Evolutionary conservation across 1,140 invertebrate genomes (phyloP).

Genomic region (Lordiphosa mommai): DNA sequence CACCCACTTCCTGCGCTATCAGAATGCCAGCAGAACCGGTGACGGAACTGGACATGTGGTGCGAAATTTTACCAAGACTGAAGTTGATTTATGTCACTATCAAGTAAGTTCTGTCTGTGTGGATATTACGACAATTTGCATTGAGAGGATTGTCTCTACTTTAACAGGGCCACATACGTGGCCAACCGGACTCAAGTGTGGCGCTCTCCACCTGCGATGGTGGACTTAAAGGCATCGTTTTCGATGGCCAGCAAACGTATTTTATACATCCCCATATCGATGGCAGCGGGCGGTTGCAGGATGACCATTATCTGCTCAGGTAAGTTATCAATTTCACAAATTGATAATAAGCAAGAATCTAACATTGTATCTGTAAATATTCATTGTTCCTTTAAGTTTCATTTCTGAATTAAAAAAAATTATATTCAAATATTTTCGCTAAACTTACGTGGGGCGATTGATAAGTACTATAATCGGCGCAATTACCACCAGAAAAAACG

Average conservation of each 20-base stretch:
- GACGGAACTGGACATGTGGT: conserved; percentile 80
- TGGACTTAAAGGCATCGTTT: conserved; percentile 90
- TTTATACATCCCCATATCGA: conserved; percentile 84
- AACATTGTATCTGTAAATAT: too few relatives aligned
- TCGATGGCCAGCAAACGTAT: conserved; percentile 87
- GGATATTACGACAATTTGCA: conserved; percentile 40
- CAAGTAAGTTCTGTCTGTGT: conserved; percentile 48
- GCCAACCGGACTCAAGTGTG: conserved; percentile 87
- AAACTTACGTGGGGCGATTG: too few relatives aligned
- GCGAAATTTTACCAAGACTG: conserved; percentile 79
- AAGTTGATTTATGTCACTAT: conserved; percentile 79
- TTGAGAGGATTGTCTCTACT: conserved; percentile 5
- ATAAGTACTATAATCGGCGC: too few relatives aligned
- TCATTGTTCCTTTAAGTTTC: too few relatives aligned
- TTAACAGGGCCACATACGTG: conserved; percentile 85
- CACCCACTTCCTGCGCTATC: conserved; percentile 87
- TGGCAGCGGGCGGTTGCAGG: conserved; percentile 53
- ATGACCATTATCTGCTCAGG: conserved; percentile 74
- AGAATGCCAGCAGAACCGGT: conserved; percentile 81
- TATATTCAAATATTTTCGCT: too few relatives aligned
- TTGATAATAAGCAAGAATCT: too few relatives aligned
- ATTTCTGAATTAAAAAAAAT: too few relatives aligned
- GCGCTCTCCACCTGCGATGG: conserved; percentile 92
- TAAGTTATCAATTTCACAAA: conserved; percentile 27
- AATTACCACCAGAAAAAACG: too few relatives aligned